Base-by-base conservation (phyloP, 2,113 vertebrate genomes). In the Catharus minimus region DNA sequence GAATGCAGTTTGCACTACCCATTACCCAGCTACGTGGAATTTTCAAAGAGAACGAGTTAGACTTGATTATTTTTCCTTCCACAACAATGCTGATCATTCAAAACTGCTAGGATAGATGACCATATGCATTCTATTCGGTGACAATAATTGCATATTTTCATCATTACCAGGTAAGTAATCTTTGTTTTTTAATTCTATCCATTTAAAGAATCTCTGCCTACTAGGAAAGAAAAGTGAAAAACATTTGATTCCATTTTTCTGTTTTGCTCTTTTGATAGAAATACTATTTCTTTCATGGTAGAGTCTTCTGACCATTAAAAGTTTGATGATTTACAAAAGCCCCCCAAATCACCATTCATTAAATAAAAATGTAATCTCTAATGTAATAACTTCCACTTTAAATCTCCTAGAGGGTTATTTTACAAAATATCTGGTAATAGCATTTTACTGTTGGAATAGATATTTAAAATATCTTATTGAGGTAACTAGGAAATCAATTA, bases 1-100 rank as follows among this genome's bases (percentile, higher is more conserved):
- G 87, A 96, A 94, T 92, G 78, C 21, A 41, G 38, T 53, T 49
- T 78, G 57, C 73, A 88, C 60, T 92, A 56, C 77, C 49, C 78
- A 39, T 44, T 78, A 47, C 38, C 15, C 41, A 78, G 57, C 36
- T 58, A 90, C 21, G 7, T 50, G 46, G 23, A 50, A 75, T 75
- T 87, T 50, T 49, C 11, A 38, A 65, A 61, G 24, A 66, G 47
- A 73, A 61, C 6, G 4, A 50, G 62, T 73, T 85, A 73, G 58
- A 76, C 58, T 52, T 56, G 23, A 71, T 62, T 73, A 28, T 49
- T 86, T 88, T 47, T 80, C 46, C 47, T 73, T 82, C 49, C 64
- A 85, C 26, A 86, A 90, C 3, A 53, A 32, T 26, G 38, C 23
- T 7, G 5, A 30, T 22, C 11, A 20, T 66, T 76, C 39, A 79